phyloP scores from a whole-genome alignment of 1,140 invertebrate species.

The Drosophila repleta region DNA sequence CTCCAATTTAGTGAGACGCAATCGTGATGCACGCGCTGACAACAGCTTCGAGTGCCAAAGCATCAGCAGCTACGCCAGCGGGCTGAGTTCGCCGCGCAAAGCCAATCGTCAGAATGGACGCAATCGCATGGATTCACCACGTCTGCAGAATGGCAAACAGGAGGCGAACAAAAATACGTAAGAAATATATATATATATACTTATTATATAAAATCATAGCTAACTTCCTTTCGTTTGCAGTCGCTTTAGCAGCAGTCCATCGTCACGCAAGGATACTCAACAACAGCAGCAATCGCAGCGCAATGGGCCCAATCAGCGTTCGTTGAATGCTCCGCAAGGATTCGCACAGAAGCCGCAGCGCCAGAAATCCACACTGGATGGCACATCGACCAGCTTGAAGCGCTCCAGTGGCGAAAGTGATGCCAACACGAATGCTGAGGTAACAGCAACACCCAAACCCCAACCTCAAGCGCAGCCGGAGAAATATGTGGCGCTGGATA shows the following conservation, averaged over 20 bases:
- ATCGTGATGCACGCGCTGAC: conserved; percentile 32
- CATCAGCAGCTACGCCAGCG: conserved; percentile 59
- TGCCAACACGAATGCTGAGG: conserved; percentile 30
- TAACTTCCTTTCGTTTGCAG: conserved; percentile 19
- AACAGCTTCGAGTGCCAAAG: conserved; percentile 61
- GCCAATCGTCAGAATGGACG: conserved; percentile 63
- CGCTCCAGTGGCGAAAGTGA: conserved; percentile 62
- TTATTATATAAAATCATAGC: not conserved
- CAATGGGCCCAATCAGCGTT: conserved; percentile 57
- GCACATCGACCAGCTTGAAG: conserved; percentile 36
- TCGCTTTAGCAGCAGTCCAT: conserved; percentile 62
- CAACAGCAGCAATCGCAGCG: conserved; percentile 43
- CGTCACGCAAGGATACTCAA: conserved; percentile 56
- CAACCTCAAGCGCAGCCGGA: conserved; percentile 24
- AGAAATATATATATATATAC: too few relatives aligned
- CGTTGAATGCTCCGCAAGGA: conserved; percentile 76
- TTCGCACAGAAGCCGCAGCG: conserved; percentile 68
- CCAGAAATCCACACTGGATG: conserved; percentile 66
- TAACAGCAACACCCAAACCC: conserved; percentile 15
- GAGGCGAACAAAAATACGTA: conserved; percentile 64
- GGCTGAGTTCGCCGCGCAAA: conserved; percentile 67
- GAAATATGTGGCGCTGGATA: conserved; percentile 82
- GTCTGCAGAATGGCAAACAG: conserved; percentile 61
- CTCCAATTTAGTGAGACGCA: conserved; percentile 24
- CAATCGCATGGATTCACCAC: conserved; percentile 50